Percentiles rank a stretch among this genome's conserved stretches.
Evolutionary conservation across 2,888 invertebrate species (phyloP).

Genomic region (Stenotaenia linearis): DNA sequence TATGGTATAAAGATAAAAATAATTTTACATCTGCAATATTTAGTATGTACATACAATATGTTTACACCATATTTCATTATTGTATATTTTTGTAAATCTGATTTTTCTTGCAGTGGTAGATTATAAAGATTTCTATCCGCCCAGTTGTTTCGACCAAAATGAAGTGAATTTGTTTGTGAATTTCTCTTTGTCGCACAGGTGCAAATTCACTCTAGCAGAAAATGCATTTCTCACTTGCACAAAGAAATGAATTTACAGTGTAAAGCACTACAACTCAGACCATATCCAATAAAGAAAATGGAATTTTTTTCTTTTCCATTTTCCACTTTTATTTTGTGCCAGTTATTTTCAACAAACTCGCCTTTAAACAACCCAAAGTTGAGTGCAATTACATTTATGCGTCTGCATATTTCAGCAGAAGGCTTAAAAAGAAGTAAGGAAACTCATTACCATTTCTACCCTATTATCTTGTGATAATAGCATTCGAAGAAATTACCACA

Average conservation of each 20-base stretch:
- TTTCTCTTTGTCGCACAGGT: slow-evolving; percentile 6
- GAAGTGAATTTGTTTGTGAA: slow-evolving; percentile 4
- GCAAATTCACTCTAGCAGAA: slow-evolving; percentile 8
- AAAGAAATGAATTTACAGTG: neutral
- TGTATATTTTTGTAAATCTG: no score
- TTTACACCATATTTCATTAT: no score
- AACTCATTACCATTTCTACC: neutral
- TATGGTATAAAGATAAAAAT: no score
- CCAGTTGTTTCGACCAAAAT: no score
- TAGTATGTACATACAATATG: no score
- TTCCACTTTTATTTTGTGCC: no score
- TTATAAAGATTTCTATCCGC: no score
- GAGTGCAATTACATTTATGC: neutral
- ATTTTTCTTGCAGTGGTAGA: no score
- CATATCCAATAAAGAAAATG: neutral
- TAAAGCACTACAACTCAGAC: neutral
- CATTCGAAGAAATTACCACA: neutral
- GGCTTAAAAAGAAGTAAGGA: neutral
- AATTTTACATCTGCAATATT: no score
- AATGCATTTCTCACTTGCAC: neutral
- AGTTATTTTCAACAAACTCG: no score
- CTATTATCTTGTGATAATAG: neutral
- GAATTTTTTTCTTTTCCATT: neutral
- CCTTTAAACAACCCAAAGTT: neutral
- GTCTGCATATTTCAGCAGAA: neutral